phyloP scores from a whole-genome alignment of 2,888 invertebrate species.

The Bembecia ichneumoniformis region DNA sequence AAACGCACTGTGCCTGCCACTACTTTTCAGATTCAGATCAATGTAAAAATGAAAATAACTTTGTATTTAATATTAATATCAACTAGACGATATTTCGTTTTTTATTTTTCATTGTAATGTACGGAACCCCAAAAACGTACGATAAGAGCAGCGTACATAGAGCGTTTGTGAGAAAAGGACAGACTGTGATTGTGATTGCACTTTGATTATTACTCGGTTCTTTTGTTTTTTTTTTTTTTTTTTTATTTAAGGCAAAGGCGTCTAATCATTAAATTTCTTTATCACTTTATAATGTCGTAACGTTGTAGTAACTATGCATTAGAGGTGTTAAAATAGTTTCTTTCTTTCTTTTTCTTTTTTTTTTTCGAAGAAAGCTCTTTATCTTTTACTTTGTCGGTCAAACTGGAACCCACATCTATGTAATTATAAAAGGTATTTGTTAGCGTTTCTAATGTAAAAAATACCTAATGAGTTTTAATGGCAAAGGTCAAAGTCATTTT shows the following conservation, averaged over 20 bases:
- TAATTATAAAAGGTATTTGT: neutral
- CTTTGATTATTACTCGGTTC: neutral
- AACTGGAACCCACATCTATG: neutral
- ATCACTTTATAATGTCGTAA: constrained; percentile 8
- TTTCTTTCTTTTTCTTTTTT: neutral
- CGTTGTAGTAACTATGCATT: neutral
- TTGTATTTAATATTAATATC: too few relatives aligned
- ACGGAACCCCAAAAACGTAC: too few relatives aligned
- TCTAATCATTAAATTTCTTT: constrained; percentile 2
- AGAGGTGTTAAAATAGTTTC: constrained; percentile 6
- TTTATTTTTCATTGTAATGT: too few relatives aligned
- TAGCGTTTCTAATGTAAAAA: too few relatives aligned
- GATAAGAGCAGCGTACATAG: too few relatives aligned
- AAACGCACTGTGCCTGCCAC: too few relatives aligned
- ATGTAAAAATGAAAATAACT: too few relatives aligned
- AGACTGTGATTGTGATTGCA: neutral
- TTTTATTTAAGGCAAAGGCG: neutral
- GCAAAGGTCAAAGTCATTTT: too few relatives aligned
- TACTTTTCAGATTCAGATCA: too few relatives aligned
- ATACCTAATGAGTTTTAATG: too few relatives aligned
- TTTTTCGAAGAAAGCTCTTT: neutral
- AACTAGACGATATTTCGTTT: too few relatives aligned
- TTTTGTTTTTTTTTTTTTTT: neutral
- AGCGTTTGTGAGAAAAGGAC: neutral
- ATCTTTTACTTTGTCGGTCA: neutral